Percentiles rank a stretch among this genome's conserved stretches.
These are phyloP conservation scores for Danionella cerebrum DNA, from an alignment of 2,113 vertebrate genomes.

Conservation along the genomic window DNA sequence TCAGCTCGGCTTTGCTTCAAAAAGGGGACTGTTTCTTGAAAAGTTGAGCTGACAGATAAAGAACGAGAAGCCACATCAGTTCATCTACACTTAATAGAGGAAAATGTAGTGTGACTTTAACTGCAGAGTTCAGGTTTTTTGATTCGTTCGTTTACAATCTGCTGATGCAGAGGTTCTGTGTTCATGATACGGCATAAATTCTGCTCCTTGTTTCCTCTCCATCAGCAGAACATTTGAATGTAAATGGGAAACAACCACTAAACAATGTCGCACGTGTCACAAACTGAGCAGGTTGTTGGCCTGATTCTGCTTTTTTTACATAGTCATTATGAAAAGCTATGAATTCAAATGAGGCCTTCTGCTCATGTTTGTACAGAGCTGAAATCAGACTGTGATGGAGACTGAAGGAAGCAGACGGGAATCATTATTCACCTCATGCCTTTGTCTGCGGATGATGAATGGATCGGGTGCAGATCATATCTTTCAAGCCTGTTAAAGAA, in stretches of 20 bases:
- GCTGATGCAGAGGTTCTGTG: not conserved
- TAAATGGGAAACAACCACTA: not conserved
- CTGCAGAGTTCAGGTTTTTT: too few species aligned
- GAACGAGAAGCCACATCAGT: too few species aligned
- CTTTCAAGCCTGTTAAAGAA: too few species aligned
- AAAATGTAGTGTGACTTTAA: too few species aligned
- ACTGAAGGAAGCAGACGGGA: conserved; percentile 24
- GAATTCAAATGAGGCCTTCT: conserved; percentile 20
- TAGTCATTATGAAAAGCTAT: conserved; percentile 1
- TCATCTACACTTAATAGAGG: too few species aligned
- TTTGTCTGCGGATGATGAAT: too few species aligned
- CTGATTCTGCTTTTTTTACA: conserved; percentile 23
- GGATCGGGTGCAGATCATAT: too few species aligned
- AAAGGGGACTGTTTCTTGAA: too few species aligned
- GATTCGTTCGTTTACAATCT: too few species aligned
- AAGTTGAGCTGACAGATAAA: too few species aligned
- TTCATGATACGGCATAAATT: not conserved
- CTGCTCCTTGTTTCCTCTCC: not conserved
- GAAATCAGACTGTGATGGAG: conserved; percentile 29
- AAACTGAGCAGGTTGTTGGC: not conserved
- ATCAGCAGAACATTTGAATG: not conserved
- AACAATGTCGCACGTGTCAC: not conserved
- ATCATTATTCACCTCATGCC: conserved; percentile 36
- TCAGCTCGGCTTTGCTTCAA: too few species aligned
- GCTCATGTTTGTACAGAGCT: conserved; percentile 20